Evolutionary conservation across 2,797 vertebrate species (phyloP), one percentile per base, ranked within the genome.

Genomic region (Acanthopagrus latus): DNA sequence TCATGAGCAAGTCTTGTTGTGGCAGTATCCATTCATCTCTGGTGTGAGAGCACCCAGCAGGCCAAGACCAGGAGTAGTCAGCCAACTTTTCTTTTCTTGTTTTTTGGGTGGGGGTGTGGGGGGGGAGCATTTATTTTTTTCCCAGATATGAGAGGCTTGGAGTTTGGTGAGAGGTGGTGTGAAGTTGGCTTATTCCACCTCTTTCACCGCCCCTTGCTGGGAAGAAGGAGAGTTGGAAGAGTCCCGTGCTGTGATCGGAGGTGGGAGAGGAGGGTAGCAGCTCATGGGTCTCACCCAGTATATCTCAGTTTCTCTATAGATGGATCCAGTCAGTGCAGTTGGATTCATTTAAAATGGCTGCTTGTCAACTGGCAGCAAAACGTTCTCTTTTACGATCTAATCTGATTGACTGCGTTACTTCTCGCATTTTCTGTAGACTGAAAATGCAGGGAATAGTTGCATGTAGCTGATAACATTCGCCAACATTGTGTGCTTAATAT

Each of bases 11-110:
- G 43, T 70, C 18, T 80, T 48, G 23, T 13, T 64, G 43, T 64
- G 54, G 46, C 38, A 56, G 44, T 23, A 46, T 52, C 71, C 44
- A 71, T 88, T 88, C 47, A 70, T 71, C 60, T 63, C 5, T 6
- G 44, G 56, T 66, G 52, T 72, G 5, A 74, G 74, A 66, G 41
- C 50, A 50, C 51, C 44, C 55, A 27, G 27, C 17, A n/a, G 47
- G 47, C 56, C 43, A 43, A 29, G 47, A 23, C n/a, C 38, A 38
- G 44, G 20, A 41, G 11, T 29, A 0, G 27, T 67, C 21, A 56
- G 66, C 57, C 67, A 78, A 54, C 18, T 55, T 74, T 44, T 50
- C 46, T 71, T 11, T 71, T 64, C 58, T 44, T 51, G 38, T 38
- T 38, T 10, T 38, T 38, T 38, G 1, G 1, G 33, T n/a, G n/a